Conservation (phyloP, 2,113 vertebrate genomes). For the Neolamprologus sp. region DNA sequence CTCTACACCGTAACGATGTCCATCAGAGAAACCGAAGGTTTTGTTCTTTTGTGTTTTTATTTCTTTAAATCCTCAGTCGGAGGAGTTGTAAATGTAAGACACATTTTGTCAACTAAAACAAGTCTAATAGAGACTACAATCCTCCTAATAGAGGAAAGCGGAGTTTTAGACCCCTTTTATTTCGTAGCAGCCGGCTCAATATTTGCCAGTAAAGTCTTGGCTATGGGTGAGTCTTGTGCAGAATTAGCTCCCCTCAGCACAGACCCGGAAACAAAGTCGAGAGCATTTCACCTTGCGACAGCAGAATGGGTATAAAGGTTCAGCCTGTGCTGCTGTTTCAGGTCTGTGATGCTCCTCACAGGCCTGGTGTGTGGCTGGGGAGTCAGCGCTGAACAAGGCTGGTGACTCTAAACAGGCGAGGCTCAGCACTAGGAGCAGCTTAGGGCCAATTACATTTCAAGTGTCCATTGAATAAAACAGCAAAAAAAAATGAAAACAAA, state of each 20-base stretch:
- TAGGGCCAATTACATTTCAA: constrained; percentile 62
- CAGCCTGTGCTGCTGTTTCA: background rate
- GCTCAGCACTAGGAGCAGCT: constrained; percentile 65
- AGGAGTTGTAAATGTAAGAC: constrained; percentile 55
- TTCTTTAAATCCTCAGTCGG: constrained; percentile 34
- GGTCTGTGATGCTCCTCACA: background rate
- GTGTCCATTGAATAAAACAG: constrained; percentile 53
- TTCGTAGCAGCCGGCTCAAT: constrained; percentile 47
- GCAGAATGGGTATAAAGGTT: background rate
- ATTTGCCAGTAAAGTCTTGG: constrained; percentile 50
- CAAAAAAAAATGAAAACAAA: constrained; percentile 5
- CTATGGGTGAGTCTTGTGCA: constrained; percentile 12
- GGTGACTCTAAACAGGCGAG: constrained; percentile 41
- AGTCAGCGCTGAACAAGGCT: constrained; percentile 18
- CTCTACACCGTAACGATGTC: constrained; percentile 19
- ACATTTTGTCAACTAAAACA: constrained; percentile 53
- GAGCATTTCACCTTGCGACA: background rate
- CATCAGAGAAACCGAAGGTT: constrained; percentile 16
- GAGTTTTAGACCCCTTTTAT: constrained; percentile 47
- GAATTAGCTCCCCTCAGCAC: background rate
- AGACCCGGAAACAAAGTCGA: background rate
- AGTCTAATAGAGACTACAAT: constrained; percentile 46
- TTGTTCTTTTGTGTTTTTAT: constrained; percentile 31
- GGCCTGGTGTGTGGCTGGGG: background rate
- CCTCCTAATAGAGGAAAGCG: constrained; percentile 38